Evolutionary conservation across 2,113 vertebrate species (phyloP), one percentile per base, ranked within the genome.

Genomic region (Romanogobio albipinnatus): DNA sequence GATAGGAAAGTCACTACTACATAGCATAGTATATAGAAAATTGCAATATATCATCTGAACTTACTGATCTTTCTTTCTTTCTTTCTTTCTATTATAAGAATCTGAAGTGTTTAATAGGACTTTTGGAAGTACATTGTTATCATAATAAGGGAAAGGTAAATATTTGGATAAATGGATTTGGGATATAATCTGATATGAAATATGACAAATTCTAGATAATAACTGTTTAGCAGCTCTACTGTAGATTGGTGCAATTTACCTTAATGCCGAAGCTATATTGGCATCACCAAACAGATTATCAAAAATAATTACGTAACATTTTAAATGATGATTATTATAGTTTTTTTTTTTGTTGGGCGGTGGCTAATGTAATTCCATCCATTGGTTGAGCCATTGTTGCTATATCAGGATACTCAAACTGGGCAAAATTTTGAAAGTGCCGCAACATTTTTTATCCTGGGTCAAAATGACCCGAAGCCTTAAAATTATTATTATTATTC

Each of bases 151-250:
- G 7, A 26, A 56, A 56, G 17, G 53, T 8, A 29, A 29, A 53
- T 4, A 29, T 51, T 17, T 9, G 6, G 11, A 24, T 53, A 4
- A 75, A 53, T 24, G 5, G 71, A 15, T 75, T 75, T 49, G 9
- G n/a, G 11, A 76, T 36, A 22, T 76, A 4, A 53, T 66, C 49
- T 19, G 9, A 76, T 3, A 11, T 36, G 26, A 76, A 11, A 17
- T 76, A 56, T 66, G 26, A 14, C 26, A 2, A 53, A 76, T 56
- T 76, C 29, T 56, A 56, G 26, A 36, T 76, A 76, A 76, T 76
- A 76, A 76, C 8, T 13, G 26, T 76, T 56, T 76, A 13, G 14
- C 33, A 19, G 7, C 64, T 53, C 5, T 19, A 66, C 62, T 33
- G 15, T 17, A 33, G 26, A 33, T 66, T 4, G 2, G 13, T 33